These are phyloP conservation scores for Dendrolimus houi DNA, from an alignment of 2,888 invertebrate species.

Conservation along the genomic window DNA sequence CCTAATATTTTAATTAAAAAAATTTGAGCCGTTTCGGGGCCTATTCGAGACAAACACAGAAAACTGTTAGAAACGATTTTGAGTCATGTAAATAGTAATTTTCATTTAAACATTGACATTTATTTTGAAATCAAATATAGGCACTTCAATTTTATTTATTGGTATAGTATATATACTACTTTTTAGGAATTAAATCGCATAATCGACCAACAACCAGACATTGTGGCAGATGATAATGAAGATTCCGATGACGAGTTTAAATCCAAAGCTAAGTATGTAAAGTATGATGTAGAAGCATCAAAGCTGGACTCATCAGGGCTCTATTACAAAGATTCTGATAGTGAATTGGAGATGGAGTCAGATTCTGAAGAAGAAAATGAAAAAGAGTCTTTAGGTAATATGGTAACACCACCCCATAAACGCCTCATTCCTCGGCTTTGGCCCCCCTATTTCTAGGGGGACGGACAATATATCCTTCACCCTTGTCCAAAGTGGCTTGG, in stretches of 20 bases:
- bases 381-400: constrained; percentile 74
- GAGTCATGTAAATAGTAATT: no score
- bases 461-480: no score
- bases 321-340: constrained; percentile 81
- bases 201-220: constrained; percentile 80
- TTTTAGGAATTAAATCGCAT: constrained; percentile 70
- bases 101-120: background rate
- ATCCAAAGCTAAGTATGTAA: constrained; percentile 70
- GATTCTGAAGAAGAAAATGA: constrained; percentile 72
- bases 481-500: no score
- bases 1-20: no score
- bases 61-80: no score
- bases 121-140: background rate
- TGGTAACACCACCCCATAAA: no score
- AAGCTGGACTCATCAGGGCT: constrained; percentile 83
- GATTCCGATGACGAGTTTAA: constrained; percentile 77
- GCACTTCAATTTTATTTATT: no score
- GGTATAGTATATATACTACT: no score
- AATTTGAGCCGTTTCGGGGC: no score
- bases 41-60: no score
- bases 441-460: no score
- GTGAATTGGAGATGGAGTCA: constrained; percentile 78
- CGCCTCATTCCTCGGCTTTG: no score
- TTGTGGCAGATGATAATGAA: constrained; percentile 79
- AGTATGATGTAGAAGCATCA: constrained; percentile 80